Evolutionary conservation across 2,113 vertebrate genomes (phyloP).

Genomic region (Ariopsis seemanni): DNA sequence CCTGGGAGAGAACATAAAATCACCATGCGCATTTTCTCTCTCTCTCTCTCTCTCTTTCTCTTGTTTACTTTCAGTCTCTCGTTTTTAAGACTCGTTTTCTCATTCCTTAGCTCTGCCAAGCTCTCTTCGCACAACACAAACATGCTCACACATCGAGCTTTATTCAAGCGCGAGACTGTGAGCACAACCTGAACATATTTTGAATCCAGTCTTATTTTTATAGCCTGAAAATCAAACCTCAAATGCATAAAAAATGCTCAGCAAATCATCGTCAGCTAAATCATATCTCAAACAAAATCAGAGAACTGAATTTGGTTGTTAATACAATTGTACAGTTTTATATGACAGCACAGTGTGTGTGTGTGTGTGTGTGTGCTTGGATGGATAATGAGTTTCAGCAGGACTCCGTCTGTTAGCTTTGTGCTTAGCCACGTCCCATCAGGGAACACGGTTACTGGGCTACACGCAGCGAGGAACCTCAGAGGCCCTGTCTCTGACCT

Average conservation of each 20-base stretch:
- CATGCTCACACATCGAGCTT: neutral
- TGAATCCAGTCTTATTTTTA: neutral
- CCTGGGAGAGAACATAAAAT: conserved; percentile 59
- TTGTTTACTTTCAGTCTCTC: neutral
- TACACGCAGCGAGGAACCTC: conserved; percentile 57
- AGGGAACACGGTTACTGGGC: conserved; percentile 59
- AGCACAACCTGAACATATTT: neutral
- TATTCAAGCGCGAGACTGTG: neutral
- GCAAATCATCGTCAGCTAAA: neutral
- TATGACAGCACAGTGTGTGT: neutral
- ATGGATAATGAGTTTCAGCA: conserved; percentile 31
- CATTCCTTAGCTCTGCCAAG: neutral
- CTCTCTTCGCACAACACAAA: neutral
- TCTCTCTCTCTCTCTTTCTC: neutral
- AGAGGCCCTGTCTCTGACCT: conserved; percentile 58
- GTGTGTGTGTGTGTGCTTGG: neutral
- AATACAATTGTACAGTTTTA: neutral
- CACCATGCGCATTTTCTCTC: conserved; percentile 48
- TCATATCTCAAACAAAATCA: neutral
- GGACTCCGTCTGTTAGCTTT: conserved; percentile 54
- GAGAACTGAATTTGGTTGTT: neutral
- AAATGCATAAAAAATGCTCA: neutral
- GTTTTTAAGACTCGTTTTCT: neutral
- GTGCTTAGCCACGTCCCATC: conserved; percentile 39
- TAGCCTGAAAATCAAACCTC: neutral